Base-by-base conservation (phyloP, 2,113 vertebrate genomes). In the Todiramphus chloris region DNA sequence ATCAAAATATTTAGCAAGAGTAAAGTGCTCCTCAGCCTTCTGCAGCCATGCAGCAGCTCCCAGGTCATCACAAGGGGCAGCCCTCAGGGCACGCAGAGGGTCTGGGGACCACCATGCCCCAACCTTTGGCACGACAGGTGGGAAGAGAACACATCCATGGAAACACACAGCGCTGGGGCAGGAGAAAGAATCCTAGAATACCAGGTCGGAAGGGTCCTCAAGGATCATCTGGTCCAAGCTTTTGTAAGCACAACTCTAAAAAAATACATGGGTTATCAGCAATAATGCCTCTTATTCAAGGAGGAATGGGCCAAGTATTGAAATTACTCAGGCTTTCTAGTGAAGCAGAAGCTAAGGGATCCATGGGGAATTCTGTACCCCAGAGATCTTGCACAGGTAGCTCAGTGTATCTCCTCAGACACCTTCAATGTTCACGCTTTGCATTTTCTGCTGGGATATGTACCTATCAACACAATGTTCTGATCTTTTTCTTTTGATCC, bases 281-380 rank as follows among this genome's bases (percentile, higher is more conserved):
- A 50, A 4, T 43, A 15, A 15, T 2, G 43, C 10, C 56, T 70
- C 80, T 41, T 15, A 18, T 12, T 33, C 48, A 23, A 64, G 58
- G 28, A 3, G 9, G 9, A 41, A 18, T 11, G 14, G 20, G 17
- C n/a, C 41, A 1, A 4, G 14, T 5, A 17, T 5, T 64, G 41
- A 27, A 43, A 41, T 19, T 10, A 17, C 13, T 63, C 13, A 11
- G 64, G 41, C 31, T 35, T 23, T 16, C 48, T 18, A 18, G 25
- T 12, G 13, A 35, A 33, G 27, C 9, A 37, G 41, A 72, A 28
- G 2, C 1, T 18, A 27, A 27, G n/a, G 69, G 56, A 21, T 21
- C 16, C 11, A 1, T 1, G 3, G 18, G 5, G 35, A 31, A 50
- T 21, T 27, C 20, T 12, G 6, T 30, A 7, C 4, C 11, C 16